Percentiles rank a stretch among this genome's conserved stretches.
Evolutionary conservation across 2,113 vertebrate species (phyloP).

Genomic region (Seriola aureovittata): DNA sequence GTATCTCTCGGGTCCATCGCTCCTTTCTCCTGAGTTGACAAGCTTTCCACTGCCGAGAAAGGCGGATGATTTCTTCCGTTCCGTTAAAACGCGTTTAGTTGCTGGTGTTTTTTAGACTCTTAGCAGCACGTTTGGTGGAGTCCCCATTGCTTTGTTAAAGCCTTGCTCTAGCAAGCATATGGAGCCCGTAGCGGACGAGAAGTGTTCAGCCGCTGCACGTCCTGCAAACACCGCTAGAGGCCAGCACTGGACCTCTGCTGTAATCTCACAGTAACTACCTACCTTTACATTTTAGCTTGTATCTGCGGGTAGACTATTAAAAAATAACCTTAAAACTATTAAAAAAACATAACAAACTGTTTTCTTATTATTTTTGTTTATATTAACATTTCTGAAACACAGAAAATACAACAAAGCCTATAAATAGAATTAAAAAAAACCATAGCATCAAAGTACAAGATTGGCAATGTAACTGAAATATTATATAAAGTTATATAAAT

Average conservation of each 20-base stretch:
- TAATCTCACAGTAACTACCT: not conserved
- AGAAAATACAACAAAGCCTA: not conserved
- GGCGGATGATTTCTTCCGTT: not conserved
- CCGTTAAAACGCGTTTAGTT: constrained; percentile 20
- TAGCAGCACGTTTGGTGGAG: constrained; percentile 55
- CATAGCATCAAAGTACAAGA: not conserved
- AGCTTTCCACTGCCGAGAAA: constrained; percentile 16
- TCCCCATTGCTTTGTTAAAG: constrained; percentile 75
- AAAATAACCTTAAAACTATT: not conserved
- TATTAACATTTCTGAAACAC: constrained; percentile 23
- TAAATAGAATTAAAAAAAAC: constrained; percentile 32
- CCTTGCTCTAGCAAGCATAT: constrained; percentile 72
- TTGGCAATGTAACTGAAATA: not conserved
- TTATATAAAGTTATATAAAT: not conserved
- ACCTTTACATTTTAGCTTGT: not conserved
- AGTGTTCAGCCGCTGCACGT: constrained; percentile 38
- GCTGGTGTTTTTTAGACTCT: constrained; percentile 67
- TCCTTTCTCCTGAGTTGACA: constrained; percentile 62
- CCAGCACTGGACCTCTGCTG: constrained; percentile 10
- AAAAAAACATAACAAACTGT: not conserved
- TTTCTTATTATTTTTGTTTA: constrained; percentile 12
- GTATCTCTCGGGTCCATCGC: constrained; percentile 92
- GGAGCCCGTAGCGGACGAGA: constrained; percentile 64
- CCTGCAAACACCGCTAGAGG: constrained; percentile 47
- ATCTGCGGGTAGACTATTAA: not conserved